These are phyloP conservation scores for Luehdorfia chinensis DNA, from an alignment of 1,140 invertebrate genomes.

Conservation along the genomic window DNA sequence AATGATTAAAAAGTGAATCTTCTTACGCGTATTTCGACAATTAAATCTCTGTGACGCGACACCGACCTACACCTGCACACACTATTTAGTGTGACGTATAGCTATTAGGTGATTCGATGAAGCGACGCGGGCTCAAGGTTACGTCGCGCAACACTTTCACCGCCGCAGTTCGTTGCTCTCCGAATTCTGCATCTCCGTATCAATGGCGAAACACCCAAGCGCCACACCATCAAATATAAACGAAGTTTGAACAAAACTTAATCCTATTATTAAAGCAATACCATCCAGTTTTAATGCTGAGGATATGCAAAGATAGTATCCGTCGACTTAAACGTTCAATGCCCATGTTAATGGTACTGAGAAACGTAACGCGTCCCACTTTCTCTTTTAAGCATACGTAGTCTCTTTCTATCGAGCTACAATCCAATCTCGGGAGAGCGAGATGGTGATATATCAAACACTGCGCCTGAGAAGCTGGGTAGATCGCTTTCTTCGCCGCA, in stretches of 20 bases:
- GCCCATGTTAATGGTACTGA: constrained; percentile 70
- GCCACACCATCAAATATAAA: constrained; percentile 29
- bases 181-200: constrained; percentile 63
- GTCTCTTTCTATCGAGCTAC: constrained; percentile 54
- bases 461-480: constrained; percentile 41
- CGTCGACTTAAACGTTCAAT: constrained; percentile 68
- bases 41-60: too few relatives aligned
- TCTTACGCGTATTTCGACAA: too few relatives aligned
- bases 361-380: constrained; percentile 74
- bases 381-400: constrained; percentile 72
- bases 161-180: constrained; percentile 67
- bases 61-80: constrained; percentile 29
- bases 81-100: constrained; percentile 47
- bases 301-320: constrained; percentile 37
- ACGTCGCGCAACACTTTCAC: constrained; percentile 69
- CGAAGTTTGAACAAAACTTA: constrained; percentile 20
- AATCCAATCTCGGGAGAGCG: constrained; percentile 36
- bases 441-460: constrained; percentile 57
- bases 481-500: constrained; percentile 73
- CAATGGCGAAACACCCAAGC: constrained; percentile 47
- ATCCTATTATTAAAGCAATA: constrained; percentile 37
- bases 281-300: constrained; percentile 28
- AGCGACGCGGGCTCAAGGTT: constrained; percentile 62
- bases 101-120: constrained; percentile 54
- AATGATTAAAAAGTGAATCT: too few relatives aligned